A percentile compares a stretch with the other conserved stretches of the same genome.
These are phyloP conservation scores for Agriopis marginaria DNA, from an alignment of 2,888 invertebrate genomes.

Conservation along the genomic window DNA sequence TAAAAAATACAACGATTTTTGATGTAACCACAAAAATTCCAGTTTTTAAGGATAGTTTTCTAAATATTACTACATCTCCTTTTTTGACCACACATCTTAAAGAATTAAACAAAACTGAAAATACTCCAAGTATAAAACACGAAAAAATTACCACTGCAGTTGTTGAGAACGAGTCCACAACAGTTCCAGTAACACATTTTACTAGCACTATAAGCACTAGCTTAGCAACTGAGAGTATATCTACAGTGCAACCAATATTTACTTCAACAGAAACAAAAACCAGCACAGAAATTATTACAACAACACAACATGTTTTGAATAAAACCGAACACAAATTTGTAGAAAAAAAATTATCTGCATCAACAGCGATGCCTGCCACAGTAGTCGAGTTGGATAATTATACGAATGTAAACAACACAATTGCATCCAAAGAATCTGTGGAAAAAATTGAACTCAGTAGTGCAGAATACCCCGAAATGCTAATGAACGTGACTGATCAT, in stretches of 20 bases:
- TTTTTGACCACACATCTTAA: conserved; percentile 23
- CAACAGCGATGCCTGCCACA: conserved; percentile 25
- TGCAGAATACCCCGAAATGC: conserved; percentile 46
- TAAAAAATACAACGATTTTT: conserved; percentile 53
- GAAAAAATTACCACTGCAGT: conserved; percentile 34
- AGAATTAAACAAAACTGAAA: conserved; percentile 33
- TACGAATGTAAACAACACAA: conserved; percentile 22
- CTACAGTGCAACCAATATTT: conserved; percentile 15
- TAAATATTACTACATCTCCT: conserved; percentile 34
- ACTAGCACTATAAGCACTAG: conserved; percentile 15
- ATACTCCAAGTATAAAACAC: conserved; percentile 22
- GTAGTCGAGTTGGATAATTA: conserved; percentile 7
- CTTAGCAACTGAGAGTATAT: conserved; percentile 6
- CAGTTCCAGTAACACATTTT: conserved; percentile 12
- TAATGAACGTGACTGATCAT: conserved; percentile 31
- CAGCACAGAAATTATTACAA: conserved; percentile 32
- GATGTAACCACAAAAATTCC: conserved; percentile 71
- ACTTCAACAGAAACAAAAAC: conserved; percentile 41
- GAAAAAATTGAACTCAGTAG: conserved; percentile 33
- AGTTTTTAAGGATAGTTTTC: conserved; percentile 51
- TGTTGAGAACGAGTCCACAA: conserved; percentile 15
- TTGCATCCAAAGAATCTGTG: conserved; percentile 20
- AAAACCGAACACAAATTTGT: conserved; percentile 26
- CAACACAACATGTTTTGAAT: conserved; percentile 25
- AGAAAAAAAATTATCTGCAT: conserved; percentile 17